phyloP scores from a whole-genome alignment of 1,140 invertebrate species.

The Scylla paramamosain region DNA sequence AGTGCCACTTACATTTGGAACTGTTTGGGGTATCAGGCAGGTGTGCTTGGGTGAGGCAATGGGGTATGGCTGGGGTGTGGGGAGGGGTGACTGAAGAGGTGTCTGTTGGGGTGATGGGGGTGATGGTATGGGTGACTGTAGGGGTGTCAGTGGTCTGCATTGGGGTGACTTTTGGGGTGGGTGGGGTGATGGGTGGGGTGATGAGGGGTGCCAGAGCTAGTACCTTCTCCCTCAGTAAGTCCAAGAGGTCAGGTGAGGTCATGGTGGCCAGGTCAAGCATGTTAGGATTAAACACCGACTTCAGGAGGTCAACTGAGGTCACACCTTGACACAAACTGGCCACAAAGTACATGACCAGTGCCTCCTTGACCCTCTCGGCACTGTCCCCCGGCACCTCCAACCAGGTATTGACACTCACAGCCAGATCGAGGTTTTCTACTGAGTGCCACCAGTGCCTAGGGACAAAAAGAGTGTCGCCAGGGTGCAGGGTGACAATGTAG shows the following conservation, averaged over 20 bases:
- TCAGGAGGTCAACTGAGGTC: conserved; percentile 42
- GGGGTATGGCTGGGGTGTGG: too few species aligned
- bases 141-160: not conserved
- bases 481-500: conserved; percentile 85
- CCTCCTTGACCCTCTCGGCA: conserved; percentile 78
- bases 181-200: not conserved
- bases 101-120: too few species aligned
- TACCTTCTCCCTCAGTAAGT: conserved; percentile 36
- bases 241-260: conserved; percentile 52
- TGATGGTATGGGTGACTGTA: not conserved
- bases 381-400: conserved; percentile 83
- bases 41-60: not conserved
- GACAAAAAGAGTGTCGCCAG: conserved; percentile 93
- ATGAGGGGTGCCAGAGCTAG: not conserved
- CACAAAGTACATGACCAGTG: conserved; percentile 77
- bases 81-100: too few species aligned
- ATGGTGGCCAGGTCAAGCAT: conserved; percentile 69
- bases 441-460: conserved; percentile 98
- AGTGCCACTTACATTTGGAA: not conserved
- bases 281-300: conserved; percentile 71
- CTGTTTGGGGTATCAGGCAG: too few species aligned
- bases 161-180: not conserved
- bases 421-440: conserved; percentile 89
- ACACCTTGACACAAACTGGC: conserved; percentile 67
- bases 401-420: conserved; percentile 94